Percentiles rank a stretch among this genome's conserved stretches.
Conservation (phyloP, 2,797 vertebrate species). For the Gambusia yucatana region DNA sequence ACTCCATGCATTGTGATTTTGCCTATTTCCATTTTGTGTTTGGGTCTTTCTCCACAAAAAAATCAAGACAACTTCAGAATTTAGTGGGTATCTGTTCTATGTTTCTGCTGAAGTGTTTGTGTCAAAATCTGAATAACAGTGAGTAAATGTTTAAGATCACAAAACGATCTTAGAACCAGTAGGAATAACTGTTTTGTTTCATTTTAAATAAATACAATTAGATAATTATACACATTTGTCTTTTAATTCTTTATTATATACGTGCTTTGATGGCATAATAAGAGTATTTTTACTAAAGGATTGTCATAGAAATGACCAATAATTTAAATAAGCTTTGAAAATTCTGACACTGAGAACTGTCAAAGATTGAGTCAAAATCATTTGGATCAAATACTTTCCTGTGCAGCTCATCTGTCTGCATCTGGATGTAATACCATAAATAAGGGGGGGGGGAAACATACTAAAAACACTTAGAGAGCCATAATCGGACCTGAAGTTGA, state of each 20-base stretch:
- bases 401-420: slow-evolving; percentile 41
- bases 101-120: background rate
- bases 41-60: background rate
- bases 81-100: background rate
- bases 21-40: background rate
- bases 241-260: background rate
- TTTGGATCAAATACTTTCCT: background rate
- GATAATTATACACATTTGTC: background rate
- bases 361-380: background rate
- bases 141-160: background rate
- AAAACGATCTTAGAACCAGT: background rate
- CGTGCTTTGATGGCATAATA: background rate
- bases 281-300: background rate
- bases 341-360: background rate
- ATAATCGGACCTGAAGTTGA: slow-evolving; percentile 4
- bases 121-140: background rate
- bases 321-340: background rate
- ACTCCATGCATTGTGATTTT: background rate
- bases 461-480: slow-evolving; percentile 22
- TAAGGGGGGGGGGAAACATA: slow-evolving; percentile 17
- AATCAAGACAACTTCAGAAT: background rate
- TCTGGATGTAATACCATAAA: slow-evolving; percentile 18
- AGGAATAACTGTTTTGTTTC: background rate
- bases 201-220: background rate
- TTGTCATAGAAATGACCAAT: background rate